phyloP scores from a whole-genome alignment of 2,888 invertebrate genomes.

The Macaria liturata region DNA sequence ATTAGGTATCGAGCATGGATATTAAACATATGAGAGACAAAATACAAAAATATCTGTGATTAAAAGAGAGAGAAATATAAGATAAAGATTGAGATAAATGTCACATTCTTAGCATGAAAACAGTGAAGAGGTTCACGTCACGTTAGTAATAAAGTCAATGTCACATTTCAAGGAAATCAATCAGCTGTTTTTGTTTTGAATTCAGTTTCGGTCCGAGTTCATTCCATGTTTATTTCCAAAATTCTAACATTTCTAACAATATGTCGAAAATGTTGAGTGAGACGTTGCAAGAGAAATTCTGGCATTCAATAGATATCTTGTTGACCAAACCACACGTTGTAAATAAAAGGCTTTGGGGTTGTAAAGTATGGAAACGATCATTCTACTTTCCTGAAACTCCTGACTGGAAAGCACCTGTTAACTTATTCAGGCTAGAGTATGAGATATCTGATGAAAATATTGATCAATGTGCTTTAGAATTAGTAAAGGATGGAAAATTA shows the following conservation, averaged over 20 bases:
- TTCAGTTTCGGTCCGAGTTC: too few species aligned
- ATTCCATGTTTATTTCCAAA: too few species aligned
- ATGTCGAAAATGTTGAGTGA: slow-evolving; percentile 10
- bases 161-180: not conserved
- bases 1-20: not conserved
- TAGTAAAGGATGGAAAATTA: slow-evolving; percentile 36
- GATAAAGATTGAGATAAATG: not conserved
- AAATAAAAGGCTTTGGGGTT: slow-evolving; percentile 87
- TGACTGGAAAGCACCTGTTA: slow-evolving; percentile 34
- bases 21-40: not conserved
- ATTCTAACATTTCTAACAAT: not conserved
- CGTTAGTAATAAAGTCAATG: not conserved
- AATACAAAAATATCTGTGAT: not conserved
- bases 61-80: not conserved
- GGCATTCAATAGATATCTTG: slow-evolving; percentile 85
- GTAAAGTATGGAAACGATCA: slow-evolving; percentile 52
- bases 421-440: slow-evolving; percentile 34
- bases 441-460: slow-evolving; percentile 35
- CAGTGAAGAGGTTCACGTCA: too few species aligned
- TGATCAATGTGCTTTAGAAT: slow-evolving; percentile 25
- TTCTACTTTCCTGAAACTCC: slow-evolving; percentile 31
- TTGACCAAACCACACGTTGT: slow-evolving; percentile 87
- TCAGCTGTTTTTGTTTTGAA: slow-evolving; percentile 3
- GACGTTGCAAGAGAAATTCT: slow-evolving; percentile 70
- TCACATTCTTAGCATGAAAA: not conserved